A percentile compares a stretch with the other conserved stretches of the same genome.
Evolutionary conservation across 1,140 invertebrate genomes (phyloP).

Genomic region (Drosophila oshimai): DNA sequence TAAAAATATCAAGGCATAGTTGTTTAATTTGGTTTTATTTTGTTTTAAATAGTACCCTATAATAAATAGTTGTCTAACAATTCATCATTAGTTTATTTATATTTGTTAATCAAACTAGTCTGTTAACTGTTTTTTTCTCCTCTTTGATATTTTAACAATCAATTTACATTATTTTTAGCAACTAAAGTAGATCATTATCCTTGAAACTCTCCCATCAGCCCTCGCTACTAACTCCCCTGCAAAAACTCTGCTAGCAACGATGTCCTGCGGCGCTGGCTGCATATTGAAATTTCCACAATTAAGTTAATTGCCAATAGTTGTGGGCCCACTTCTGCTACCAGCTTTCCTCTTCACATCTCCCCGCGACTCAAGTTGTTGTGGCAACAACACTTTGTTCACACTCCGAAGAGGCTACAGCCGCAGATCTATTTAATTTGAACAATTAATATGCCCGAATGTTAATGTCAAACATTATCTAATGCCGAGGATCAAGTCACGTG

Average conservation of each 20-base stretch:
- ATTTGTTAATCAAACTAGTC: too few relatives aligned
- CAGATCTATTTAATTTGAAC: constrained; percentile 66
- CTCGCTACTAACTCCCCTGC: constrained; percentile 8
- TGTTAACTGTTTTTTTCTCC: too few relatives aligned
- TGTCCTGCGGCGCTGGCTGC: constrained; percentile 50
- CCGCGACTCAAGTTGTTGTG: constrained; percentile 39
- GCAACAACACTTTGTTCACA: constrained; percentile 60
- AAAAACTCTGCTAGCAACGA: constrained; percentile 6
- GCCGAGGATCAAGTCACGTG: constrained; percentile 60
- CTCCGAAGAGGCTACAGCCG: constrained; percentile 6
- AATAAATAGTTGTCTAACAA: too few relatives aligned
- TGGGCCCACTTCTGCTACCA: constrained; percentile 6
- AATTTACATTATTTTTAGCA: too few relatives aligned
- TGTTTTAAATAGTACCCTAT: too few relatives aligned
- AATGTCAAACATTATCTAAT: constrained; percentile 73
- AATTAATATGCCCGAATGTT: constrained; percentile 69
- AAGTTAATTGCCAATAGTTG: constrained; percentile 73
- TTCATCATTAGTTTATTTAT: too few relatives aligned
- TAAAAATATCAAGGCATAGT: too few relatives aligned
- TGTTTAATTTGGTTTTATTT: too few relatives aligned
- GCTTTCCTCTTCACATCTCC: not conserved
- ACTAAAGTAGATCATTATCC: too few relatives aligned
- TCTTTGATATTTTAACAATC: too few relatives aligned
- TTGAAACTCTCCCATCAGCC: not conserved
- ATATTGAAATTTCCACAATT: constrained; percentile 68